Conservation (phyloP, 2,113 vertebrate genomes). For the Lontra canadensis region DNA sequence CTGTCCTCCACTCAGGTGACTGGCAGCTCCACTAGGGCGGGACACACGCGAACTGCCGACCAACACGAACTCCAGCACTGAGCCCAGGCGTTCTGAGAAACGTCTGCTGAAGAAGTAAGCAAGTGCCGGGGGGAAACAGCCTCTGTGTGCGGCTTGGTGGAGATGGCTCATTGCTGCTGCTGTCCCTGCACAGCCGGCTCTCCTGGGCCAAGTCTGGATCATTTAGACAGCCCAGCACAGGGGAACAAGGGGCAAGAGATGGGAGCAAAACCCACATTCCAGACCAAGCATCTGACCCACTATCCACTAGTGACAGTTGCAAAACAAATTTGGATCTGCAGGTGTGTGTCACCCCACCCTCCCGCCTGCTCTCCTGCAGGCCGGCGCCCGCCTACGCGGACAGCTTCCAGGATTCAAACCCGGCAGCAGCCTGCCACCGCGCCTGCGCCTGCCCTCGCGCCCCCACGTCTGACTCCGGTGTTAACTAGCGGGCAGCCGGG, state of each 20-base stretch:
- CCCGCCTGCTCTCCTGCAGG: not conserved
- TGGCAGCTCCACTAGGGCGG: fast-evolving
- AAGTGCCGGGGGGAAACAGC: fast-evolving
- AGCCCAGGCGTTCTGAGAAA: not conserved
- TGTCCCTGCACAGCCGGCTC: fast-evolving
- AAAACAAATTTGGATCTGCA: fast-evolving
- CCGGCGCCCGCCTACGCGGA: fast-evolving
- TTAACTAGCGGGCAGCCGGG: not conserved
- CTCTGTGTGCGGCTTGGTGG: fast-evolving
- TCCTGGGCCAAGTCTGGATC: not conserved
- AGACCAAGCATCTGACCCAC: too few relatives aligned
- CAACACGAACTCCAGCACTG: fast-evolving
- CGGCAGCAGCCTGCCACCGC: not conserved
- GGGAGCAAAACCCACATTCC: not conserved
- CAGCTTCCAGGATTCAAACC: not conserved
- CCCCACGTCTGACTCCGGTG: not conserved
- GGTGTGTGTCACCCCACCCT: fast-evolving
- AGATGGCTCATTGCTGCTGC: fast-evolving
- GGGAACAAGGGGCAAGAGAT: not conserved
- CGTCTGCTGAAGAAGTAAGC: fast-evolving
- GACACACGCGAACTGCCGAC: fast-evolving
- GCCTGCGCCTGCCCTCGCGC: not conserved
- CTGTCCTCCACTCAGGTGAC: not conserved
- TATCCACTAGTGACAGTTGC: fast-evolving
- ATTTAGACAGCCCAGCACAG: fast-evolving